Percentiles rank a stretch among this genome's conserved stretches.
These are phyloP conservation scores for Phaedon cochleariae DNA, from an alignment of 2,888 invertebrate genomes.

Conservation along the genomic window DNA sequence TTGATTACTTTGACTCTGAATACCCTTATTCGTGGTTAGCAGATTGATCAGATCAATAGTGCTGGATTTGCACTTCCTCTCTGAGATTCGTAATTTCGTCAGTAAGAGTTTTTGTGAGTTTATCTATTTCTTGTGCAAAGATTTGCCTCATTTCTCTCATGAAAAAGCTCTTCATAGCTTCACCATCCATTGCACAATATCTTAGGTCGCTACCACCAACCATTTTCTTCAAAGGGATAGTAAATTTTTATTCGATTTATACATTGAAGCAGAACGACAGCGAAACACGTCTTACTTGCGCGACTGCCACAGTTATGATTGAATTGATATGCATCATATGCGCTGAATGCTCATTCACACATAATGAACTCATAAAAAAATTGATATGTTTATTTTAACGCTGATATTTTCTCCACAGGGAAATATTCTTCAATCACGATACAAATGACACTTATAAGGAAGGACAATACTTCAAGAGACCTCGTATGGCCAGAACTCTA, in stretches of 20 bases:
- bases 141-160: conserved; percentile 1
- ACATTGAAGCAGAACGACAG: too few species aligned
- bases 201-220: neutral
- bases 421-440: conserved; percentile 47
- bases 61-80: neutral
- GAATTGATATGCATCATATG: too few species aligned
- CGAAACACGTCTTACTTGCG: neutral
- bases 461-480: conserved; percentile 45
- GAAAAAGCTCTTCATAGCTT: neutral
- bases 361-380: too few species aligned
- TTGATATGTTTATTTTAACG: too few species aligned
- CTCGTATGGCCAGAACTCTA: conserved; percentile 64
- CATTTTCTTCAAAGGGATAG: neutral
- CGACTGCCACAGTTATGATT: too few species aligned
- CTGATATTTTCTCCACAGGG: too few species aligned
- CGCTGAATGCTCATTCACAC: too few species aligned
- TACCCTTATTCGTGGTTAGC: neutral
- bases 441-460: conserved; percentile 46
- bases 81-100: conserved; percentile 3
- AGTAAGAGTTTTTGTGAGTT: neutral
- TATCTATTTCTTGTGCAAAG: neutral
- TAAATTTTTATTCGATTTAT: too few species aligned
- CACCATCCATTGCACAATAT: conserved; percentile 3
- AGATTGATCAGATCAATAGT: neutral
- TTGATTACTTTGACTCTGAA: neutral